Evolutionary conservation across 2,888 invertebrate genomes (phyloP), one percentile per base, ranked within the genome.

Genomic region (Philhelius pedissequus): DNA sequence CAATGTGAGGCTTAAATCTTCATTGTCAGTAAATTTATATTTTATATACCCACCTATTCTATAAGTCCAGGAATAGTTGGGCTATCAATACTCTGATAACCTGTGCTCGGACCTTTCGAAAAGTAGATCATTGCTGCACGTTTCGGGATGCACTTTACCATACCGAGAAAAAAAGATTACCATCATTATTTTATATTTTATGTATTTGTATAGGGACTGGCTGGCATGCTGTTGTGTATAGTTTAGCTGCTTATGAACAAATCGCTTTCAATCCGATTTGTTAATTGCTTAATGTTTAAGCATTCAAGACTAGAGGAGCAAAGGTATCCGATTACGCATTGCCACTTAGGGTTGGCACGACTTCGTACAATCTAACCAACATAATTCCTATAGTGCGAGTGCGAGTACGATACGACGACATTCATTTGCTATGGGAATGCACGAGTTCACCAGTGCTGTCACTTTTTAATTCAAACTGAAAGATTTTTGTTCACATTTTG

Each of bases 261-360:
- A 84, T 84, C 83, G 75, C 64, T 70, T 79, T 45, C 35, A 80
- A 84, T 79, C 83, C 70, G 84, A 83, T 84, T 84, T 80, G 84
- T 80, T 84, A 80, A 80, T 84, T 84, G 84, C 84, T 80, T 76
- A 76, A 76, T 84, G 80, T 68, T 52, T 52, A 68, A 66, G 71
- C 75, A 75, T 69, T 69, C 56, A 45, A 70, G 25, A 43, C 18
- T 43, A 40, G 5, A 52, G 75, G 60, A 15, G 58, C 70, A 54
- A 50, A 64, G 62, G 74, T 84, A 84, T 84, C 75, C 30, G 43
- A 80, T 84, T 80, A 84, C 84, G 84, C 83, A 79, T 54, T 79
- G 75, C 62, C 58, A 22, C 75, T 84, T 79, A 60, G 54, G 54
- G 38, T 52, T 27, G 62, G 25, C 79, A 79, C 74, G 64, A 74